These are phyloP conservation scores for Herpetotheres cachinnans DNA, from an alignment of 2,113 vertebrate species.

Conservation along the genomic window DNA sequence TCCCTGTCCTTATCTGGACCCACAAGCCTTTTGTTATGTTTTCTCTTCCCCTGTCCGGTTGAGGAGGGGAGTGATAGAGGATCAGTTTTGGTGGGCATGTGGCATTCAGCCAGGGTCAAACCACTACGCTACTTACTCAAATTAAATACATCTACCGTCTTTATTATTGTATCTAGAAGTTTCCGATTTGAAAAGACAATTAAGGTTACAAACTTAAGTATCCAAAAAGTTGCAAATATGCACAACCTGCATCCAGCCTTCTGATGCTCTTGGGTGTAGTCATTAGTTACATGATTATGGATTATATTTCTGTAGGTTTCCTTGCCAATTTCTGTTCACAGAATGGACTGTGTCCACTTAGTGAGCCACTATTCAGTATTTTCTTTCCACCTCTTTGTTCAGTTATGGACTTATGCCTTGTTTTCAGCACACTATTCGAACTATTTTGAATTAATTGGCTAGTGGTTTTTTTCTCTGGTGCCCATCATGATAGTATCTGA, in stretches of 20 bases:
- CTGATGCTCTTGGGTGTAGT: neutral
- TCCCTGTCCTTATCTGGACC: no score
- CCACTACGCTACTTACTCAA: neutral
- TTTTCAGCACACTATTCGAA: neutral
- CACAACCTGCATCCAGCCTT: neutral
- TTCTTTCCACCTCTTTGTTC: neutral
- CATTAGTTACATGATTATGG: neutral
- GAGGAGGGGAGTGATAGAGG: no score
- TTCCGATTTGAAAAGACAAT: neutral
- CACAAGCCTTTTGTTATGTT: no score
- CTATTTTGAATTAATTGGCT: slow-evolving; percentile 8
- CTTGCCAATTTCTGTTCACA: neutral
- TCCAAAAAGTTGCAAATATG: neutral
- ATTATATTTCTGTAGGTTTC: neutral
- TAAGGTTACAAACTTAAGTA: neutral
- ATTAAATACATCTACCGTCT: neutral
- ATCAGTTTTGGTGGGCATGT: no score
- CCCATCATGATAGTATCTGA: neutral
- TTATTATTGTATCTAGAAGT: neutral
- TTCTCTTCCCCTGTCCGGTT: no score
- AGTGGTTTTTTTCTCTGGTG: neutral
- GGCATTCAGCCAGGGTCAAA: no score
- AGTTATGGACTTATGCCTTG: neutral
- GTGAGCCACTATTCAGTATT: neutral
- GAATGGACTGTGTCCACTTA: neutral